Evolutionary conservation across 2,797 vertebrate genomes (phyloP).

Genomic region (Pelochelys cantorii): DNA sequence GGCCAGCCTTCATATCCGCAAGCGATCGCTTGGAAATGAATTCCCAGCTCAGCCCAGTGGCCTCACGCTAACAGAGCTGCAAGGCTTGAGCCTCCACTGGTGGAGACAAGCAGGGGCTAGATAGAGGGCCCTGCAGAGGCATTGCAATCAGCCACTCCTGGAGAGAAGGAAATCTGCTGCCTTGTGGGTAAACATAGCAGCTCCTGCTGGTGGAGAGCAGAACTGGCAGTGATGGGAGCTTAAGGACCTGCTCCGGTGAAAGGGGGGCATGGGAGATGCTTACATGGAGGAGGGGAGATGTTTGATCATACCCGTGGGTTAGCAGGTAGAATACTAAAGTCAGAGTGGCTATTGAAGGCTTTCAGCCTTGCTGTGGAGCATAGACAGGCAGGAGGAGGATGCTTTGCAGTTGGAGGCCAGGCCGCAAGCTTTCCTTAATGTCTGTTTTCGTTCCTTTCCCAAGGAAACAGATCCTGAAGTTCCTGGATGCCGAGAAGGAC

Average conservation of each 20-base stretch:
- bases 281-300: rapidly evolving
- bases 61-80: rapidly evolving
- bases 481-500: slow-evolving; percentile 95
- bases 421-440: background rate
- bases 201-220: background rate
- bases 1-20: slow-evolving; percentile 65
- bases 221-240: rapidly evolving
- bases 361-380: rapidly evolving
- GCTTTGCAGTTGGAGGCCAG: background rate
- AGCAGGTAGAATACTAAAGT: background rate
- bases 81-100: background rate
- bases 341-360: background rate
- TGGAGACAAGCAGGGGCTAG: background rate
- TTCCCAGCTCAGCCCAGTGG: slow-evolving; percentile 1
- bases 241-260: background rate
- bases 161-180: background rate
- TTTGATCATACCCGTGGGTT: background rate
- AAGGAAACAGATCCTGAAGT: slow-evolving; percentile 94
- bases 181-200: background rate
- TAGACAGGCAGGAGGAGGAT: background rate
- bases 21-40: slow-evolving; percentile 51
- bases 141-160: background rate
- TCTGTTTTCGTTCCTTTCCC: slow-evolving; percentile 26
- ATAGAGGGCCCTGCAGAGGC: background rate
- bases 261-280: background rate